Base-by-base conservation (phyloP, 2,113 vertebrate genomes). In the Oryzias woworae region DNA sequence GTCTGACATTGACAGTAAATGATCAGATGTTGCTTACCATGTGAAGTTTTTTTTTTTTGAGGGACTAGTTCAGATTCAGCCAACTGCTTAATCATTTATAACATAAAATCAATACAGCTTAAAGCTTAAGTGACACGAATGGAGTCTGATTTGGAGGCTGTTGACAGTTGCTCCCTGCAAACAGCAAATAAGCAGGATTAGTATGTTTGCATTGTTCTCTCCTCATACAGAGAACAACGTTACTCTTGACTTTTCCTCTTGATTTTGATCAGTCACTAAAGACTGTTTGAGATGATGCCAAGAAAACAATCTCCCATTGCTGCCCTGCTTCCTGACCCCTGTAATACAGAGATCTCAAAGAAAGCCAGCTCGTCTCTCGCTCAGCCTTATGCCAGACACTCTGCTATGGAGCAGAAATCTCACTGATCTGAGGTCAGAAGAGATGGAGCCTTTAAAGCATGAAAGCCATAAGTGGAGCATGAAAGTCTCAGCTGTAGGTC, bases 341-440 rank as follows among this genome's bases (percentile, higher is more conserved):
- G 31, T 22, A 24, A 44, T 56, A 63, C 42, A 66, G 26, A 55
- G 13, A 42, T 14, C 23, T 12, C 20, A 63, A 52, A 66, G 28
- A 69, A 14, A 47, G 31, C 54, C 36, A 12, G 36, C 36, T 36
- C 10, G 8, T 62, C 42, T 36, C 13, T 41, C 7, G 13, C 16
- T 41, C 60, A 46, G 55, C 60, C 54, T 31, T 15, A 16, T n/a
- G 46, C 36, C 51, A 14, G 24, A 43, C 62, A 62, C 23, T 48
- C 36, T 36, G 36, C 36, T 36, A 36, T 36, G 36, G 58, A 66
- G 43, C 59, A 59, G 50, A 45, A 63, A 58, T 65, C 45, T n/a
- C 49, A 44, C 67, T 48, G 80, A 70, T 68, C 74, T 68, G 62
- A 60, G 62, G 58, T 73, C 66, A 71, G 64, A 45, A 22, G 10